Conservation (phyloP, 2,888 invertebrate genomes). For the Ligdia adustata region DNA sequence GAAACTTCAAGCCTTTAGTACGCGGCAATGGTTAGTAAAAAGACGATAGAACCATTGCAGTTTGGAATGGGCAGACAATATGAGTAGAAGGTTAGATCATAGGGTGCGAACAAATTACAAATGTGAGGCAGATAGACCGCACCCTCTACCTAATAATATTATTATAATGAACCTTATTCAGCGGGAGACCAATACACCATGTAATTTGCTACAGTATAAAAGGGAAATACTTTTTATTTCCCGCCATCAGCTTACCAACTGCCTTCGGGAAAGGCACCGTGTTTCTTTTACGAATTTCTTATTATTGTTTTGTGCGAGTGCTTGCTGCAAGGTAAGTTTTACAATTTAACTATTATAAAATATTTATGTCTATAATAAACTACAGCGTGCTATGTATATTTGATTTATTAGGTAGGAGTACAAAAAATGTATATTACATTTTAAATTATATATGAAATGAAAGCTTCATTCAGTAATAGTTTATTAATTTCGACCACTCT, state of each 20-base stretch:
- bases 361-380: no score
- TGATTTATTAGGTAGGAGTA: no score
- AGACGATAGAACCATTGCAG: neutral
- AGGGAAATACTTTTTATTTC: conserved; percentile 45
- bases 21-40: conserved; percentile 11
- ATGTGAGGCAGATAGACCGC: conserved; percentile 68
- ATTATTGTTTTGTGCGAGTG: conserved; percentile 36
- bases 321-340: conserved; percentile 45
- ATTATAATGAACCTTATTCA: conserved; percentile 75
- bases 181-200: conserved; percentile 71
- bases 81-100: conserved; percentile 42
- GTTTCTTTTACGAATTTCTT: conserved; percentile 39
- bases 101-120: conserved; percentile 72
- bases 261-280: conserved; percentile 57
- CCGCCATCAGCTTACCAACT: conserved; percentile 50
- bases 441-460: no score
- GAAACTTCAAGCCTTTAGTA: neutral
- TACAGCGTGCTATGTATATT: no score
- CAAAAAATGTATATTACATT: no score
- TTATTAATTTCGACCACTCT: neutral
- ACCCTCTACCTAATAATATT: conserved; percentile 56
- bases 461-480: neutral
- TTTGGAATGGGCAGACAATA: neutral
- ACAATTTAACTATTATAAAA: conserved; percentile 4
- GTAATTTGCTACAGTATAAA: conserved; percentile 74